Conservation (phyloP, 2,113 vertebrate species). For the Caranx ignobilis region DNA sequence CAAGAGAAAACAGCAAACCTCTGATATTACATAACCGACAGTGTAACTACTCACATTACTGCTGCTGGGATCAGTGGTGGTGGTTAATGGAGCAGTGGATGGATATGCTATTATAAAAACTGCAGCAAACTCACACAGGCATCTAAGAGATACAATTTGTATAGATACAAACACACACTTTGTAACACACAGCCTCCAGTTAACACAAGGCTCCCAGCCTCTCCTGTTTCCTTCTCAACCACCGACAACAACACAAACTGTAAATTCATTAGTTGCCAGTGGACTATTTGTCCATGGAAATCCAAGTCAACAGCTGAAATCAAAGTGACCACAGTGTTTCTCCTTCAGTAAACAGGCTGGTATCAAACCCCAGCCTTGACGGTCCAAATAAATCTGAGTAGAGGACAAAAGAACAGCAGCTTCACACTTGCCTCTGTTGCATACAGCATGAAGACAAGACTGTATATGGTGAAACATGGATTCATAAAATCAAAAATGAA, state of each 20-base stretch:
- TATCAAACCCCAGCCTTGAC: constrained; percentile 27
- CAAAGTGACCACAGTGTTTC: constrained; percentile 39
- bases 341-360: constrained; percentile 6
- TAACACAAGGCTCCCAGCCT: not conserved
- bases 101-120: constrained; percentile 3
- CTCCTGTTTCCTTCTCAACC: not conserved
- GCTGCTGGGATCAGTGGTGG: not conserved
- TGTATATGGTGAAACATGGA: not conserved
- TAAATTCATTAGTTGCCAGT: constrained; percentile 5
- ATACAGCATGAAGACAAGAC: not conserved
- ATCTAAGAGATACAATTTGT: not conserved
- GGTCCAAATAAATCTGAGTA: constrained; percentile 37
- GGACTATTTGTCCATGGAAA: constrained; percentile 28
- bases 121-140: constrained; percentile 8
- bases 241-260: not conserved
- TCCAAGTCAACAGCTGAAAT: constrained; percentile 9
- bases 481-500: no score
- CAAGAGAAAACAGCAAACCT: not conserved
- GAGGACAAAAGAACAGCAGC: constrained; percentile 42
- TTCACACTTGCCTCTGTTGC: not conserved
- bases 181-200: not conserved
- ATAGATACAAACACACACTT: not conserved
- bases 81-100: constrained; percentile 35
- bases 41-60: not conserved
- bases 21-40: constrained; percentile 26